Conservation (phyloP, 2,113 vertebrate genomes). For the Grammomys dolichurus region DNA sequence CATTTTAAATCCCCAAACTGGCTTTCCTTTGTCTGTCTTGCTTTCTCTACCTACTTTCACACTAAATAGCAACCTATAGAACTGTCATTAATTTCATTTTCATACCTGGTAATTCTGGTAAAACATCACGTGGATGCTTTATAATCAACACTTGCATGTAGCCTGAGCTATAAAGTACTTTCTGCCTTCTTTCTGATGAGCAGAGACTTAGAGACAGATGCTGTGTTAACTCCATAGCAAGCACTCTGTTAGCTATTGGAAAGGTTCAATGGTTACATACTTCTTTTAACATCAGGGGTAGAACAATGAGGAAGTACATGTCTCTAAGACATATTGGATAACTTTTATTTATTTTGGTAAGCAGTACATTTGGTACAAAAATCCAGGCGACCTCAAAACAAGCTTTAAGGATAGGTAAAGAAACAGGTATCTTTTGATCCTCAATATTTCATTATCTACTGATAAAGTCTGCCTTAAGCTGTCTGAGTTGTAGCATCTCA, state of each 20-base stretch:
- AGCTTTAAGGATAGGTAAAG: not conserved
- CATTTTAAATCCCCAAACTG: not conserved
- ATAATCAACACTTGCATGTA: not conserved
- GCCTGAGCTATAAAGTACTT: not conserved
- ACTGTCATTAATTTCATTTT: not conserved
- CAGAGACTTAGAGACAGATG: not conserved
- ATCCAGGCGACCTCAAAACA: not conserved
- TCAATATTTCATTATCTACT: not conserved
- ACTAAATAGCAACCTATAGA: not conserved
- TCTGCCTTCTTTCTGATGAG: not conserved
- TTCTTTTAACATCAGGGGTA: not conserved
- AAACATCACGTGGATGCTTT: not conserved
- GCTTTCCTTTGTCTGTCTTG: not conserved
- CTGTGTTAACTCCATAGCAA: not conserved
- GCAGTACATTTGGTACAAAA: constrained; percentile 42
- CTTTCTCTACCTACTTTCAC: not conserved
- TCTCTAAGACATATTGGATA: constrained; percentile 2
- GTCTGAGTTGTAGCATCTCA: constrained; percentile 20
- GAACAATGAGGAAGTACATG: not conserved
- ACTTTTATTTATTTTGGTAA: not conserved
- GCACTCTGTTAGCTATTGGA: not conserved
- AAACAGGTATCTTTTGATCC: not conserved
- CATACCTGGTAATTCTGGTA: not conserved
- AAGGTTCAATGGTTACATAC: not conserved
- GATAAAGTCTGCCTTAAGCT: not conserved